These are phyloP conservation scores for Latheticus oryzae DNA, from an alignment of 2,888 invertebrate genomes.

Conservation along the genomic window DNA sequence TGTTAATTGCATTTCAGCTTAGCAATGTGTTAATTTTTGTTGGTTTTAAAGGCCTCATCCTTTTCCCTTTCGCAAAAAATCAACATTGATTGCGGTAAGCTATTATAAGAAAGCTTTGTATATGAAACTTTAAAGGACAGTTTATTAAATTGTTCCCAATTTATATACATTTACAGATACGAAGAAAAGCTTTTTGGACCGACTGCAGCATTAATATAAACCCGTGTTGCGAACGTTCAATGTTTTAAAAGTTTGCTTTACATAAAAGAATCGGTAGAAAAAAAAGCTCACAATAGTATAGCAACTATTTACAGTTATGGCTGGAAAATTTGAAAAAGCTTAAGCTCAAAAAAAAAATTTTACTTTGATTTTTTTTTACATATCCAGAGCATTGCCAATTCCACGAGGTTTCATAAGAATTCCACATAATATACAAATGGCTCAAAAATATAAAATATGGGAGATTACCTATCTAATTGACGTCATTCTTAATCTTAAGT, in stretches of 20 bases:
- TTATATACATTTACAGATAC: constrained; percentile 12
- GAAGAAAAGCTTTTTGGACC: constrained; percentile 37
- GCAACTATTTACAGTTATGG: too few species aligned
- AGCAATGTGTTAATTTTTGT: constrained; percentile 10
- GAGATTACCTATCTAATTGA: constrained; percentile 39
- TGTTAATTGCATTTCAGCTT: constrained; percentile 43
- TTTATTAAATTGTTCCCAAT: constrained; percentile 35
- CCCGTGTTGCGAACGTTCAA: constrained; percentile 49
- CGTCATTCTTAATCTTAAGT: constrained; percentile 23
- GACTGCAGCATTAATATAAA: constrained; percentile 40
- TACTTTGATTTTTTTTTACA: too few species aligned
- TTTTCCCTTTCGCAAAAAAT: constrained; percentile 19
- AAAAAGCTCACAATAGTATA: too few species aligned
- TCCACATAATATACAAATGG: too few species aligned
- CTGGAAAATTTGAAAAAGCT: too few species aligned
- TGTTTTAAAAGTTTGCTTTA: too few species aligned
- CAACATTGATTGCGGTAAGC: too few species aligned
- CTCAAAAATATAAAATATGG: too few species aligned
- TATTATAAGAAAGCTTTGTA: constrained; percentile 23
- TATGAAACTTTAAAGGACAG: constrained; percentile 29
- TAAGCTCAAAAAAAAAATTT: too few species aligned
- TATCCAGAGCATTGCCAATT: too few species aligned
- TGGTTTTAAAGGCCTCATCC: constrained; percentile 26
- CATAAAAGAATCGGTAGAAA: background rate
- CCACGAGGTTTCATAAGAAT: too few species aligned